Evolutionary conservation across 2,888 invertebrate genomes (phyloP).

Genomic region (Eumerus sabulonum): DNA sequence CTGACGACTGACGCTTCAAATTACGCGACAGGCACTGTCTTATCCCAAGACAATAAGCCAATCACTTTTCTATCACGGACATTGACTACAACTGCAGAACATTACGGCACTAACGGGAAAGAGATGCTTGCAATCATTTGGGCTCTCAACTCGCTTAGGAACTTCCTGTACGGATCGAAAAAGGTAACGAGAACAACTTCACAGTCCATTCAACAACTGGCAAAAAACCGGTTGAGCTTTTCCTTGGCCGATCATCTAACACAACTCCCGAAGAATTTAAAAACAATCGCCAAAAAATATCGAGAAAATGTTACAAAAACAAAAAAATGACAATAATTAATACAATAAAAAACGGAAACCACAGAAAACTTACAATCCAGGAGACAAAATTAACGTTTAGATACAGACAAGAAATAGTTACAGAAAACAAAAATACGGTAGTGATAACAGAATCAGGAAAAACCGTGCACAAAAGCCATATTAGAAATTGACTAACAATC

Average conservation of each 20-base stretch:
- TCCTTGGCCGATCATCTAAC: not conserved
- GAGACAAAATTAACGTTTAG: conserved; percentile 14
- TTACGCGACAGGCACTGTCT: too few relatives aligned
- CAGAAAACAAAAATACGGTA: not conserved
- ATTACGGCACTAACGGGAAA: too few relatives aligned
- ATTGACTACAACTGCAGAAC: too few relatives aligned
- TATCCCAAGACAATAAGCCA: too few relatives aligned
- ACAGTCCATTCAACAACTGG: conserved; percentile 1
- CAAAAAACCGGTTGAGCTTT: conserved; percentile 1
- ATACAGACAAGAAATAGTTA: conserved; percentile 4
- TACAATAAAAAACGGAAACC: conserved; percentile 1
- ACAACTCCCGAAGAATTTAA: not conserved
- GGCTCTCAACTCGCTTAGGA: too few relatives aligned
- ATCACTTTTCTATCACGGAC: too few relatives aligned
- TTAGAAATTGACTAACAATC: conserved; percentile 34
- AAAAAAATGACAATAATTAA: not conserved
- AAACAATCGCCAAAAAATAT: not conserved
- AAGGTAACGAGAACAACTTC: too few relatives aligned
- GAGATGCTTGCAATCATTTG: too few relatives aligned
- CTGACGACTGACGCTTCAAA: too few relatives aligned
- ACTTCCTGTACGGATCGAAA: too few relatives aligned
- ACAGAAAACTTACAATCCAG: not conserved
- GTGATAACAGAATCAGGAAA: conserved; percentile 12
- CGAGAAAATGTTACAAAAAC: not conserved
- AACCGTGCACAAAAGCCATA: conserved; percentile 48